Evolutionary conservation across 2,113 vertebrate genomes (phyloP), one percentile per base, ranked within the genome.

Genomic region (Climacteris rufus): DNA sequence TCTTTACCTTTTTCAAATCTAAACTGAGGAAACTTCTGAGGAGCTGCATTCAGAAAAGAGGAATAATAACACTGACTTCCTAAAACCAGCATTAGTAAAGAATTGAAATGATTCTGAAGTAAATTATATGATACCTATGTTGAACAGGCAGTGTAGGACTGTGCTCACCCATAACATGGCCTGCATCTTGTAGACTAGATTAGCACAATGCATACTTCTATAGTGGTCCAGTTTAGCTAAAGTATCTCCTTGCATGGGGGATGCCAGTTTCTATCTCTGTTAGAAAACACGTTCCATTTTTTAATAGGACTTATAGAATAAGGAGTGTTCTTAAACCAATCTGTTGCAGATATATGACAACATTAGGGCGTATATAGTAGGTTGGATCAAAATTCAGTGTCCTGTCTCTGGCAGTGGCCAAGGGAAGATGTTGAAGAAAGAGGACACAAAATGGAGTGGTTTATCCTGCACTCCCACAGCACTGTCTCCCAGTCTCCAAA

Each of bases 361-460:
- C 20, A 8, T 74, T 77, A 49, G 63, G 40, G 40, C 40, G 80
- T 31, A 11, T 68, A 11, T 21, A 52, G n/a, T 13, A 13, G 25
- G 9, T 77, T 1, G 0, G 47, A 24, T 35, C 1, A 2, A 66
- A 70, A 33, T 21, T 45, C 25, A 1, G 21, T 54, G 18, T 72
- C 54, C 0, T 1, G 7, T 57, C 24, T 83, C 63, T 81, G 39
- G 22, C 25, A 44, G 21, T 50, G 31, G 37, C 77, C 42, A 31
- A 65, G 40, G 64, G 28, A 60, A 52, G 27, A 49, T 42, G 18
- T 0, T 11, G 30, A 72, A 75, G 75, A 57, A 71, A 87, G 35
- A 56, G 28, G 25, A 61, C 21, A 50, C 14, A 16, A 81, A 81
- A 45, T 70, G 22, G 47, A 85, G 8, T 14, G 65, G n/a, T 79